phyloP scores from a whole-genome alignment of 2,888 invertebrate genomes.

The Drosophila mulleri region DNA sequence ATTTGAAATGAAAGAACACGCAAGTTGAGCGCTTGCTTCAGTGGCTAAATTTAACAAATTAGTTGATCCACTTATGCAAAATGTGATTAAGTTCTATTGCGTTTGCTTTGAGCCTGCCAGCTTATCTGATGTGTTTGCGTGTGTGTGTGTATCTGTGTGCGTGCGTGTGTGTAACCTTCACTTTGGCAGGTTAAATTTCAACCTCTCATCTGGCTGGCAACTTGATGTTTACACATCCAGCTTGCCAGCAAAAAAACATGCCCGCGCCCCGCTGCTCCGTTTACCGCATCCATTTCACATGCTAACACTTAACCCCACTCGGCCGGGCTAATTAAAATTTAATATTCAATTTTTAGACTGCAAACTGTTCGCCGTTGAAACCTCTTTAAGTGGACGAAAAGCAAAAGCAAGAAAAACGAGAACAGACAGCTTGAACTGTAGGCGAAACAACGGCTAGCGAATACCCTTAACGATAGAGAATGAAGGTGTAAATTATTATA shows the following conservation, averaged over 20 bases:
- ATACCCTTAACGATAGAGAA: not conserved
- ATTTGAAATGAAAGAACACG: constrained; percentile 16
- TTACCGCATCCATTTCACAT: constrained; percentile 21
- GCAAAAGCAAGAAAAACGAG: constrained; percentile 21
- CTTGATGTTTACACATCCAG: constrained; percentile 42
- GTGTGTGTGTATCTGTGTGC: not conserved
- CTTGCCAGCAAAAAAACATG: constrained; percentile 45
- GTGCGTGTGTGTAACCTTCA: not conserved
- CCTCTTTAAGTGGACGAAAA: constrained; percentile 41
- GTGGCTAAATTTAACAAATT: constrained; percentile 21
- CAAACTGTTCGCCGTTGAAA: constrained; percentile 42
- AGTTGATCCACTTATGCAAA: constrained; percentile 31
- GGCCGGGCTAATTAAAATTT: constrained; percentile 72
- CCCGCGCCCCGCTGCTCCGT: constrained; percentile 20
- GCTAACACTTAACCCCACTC: constrained; percentile 49
- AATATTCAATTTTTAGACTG: constrained; percentile 71
- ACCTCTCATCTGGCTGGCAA: not conserved
- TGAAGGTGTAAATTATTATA: not conserved
- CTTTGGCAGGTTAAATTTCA: constrained; percentile 14
- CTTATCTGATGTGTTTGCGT: not conserved
- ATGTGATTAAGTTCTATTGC: constrained; percentile 40
- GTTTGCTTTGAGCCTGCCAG: constrained; percentile 15
- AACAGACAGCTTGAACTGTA: not conserved
- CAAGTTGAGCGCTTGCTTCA: not conserved
- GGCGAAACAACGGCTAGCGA: not conserved